phyloP scores from a whole-genome alignment of 2,888 invertebrate genomes.

The Acronicta alni region DNA sequence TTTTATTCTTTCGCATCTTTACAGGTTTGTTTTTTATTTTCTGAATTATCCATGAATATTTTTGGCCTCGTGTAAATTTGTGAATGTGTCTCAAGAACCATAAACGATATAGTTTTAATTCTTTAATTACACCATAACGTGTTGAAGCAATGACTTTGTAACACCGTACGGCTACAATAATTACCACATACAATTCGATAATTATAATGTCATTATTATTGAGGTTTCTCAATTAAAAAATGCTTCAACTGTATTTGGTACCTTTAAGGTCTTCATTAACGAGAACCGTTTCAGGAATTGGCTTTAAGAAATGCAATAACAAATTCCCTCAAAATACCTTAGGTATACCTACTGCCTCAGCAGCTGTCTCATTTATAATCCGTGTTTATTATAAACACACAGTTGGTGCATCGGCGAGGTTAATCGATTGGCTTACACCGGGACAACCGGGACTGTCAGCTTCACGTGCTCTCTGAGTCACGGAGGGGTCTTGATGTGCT shows the following conservation, averaged over 20 bases:
- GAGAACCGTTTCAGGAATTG: not conserved
- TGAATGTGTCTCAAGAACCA: not conserved
- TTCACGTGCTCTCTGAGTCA: too few species aligned
- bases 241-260: constrained; percentile 8
- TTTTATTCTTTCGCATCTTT: not conserved
- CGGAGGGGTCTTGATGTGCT: too few species aligned
- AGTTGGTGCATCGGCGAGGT: too few species aligned
- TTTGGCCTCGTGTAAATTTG: not conserved
- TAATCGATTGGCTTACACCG: too few species aligned
- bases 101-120: not conserved
- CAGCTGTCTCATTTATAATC: too few species aligned
- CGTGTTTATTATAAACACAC: too few species aligned
- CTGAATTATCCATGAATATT: not conserved
- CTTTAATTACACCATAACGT: not conserved
- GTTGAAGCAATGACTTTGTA: constrained; percentile 4
- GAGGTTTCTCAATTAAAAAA: constrained; percentile 36
- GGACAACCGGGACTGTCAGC: too few species aligned
- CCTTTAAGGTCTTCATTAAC: constrained; percentile 5
- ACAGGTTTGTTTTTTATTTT: not conserved
- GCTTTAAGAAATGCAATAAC: constrained; percentile 8
- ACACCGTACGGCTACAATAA: constrained; percentile 12
- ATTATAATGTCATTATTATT: constrained; percentile 38
- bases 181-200: constrained; percentile 16
- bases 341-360: too few species aligned
- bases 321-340: constrained; percentile 1